Conservation (phyloP, 2,797 vertebrate species). For the Acanthopagrus latus region DNA sequence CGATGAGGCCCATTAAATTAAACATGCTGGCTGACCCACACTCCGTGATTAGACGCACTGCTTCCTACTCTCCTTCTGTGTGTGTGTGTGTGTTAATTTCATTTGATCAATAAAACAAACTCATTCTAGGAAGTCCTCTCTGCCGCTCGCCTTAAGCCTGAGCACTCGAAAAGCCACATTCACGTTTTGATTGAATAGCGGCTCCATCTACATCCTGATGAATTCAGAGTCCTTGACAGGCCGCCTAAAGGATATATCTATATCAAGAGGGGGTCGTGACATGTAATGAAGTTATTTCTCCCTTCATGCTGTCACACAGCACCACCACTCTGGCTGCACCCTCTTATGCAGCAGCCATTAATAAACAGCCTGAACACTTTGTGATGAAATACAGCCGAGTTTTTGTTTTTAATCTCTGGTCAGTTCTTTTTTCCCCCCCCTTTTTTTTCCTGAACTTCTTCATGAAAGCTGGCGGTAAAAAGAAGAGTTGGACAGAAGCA, state of each 20-base stretch:
- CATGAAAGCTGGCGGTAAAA: slow-evolving; percentile 17
- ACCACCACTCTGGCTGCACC: slow-evolving; percentile 37
- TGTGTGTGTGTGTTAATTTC: slow-evolving; percentile 64
- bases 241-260: slow-evolving; percentile 76
- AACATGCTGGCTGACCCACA: slow-evolving; percentile 69
- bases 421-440: no score
- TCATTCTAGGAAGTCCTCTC: slow-evolving; percentile 65
- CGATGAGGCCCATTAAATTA: slow-evolving; percentile 81
- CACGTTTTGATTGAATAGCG: slow-evolving; percentile 46
- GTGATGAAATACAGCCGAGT: slow-evolving; percentile 19
- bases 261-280: slow-evolving; percentile 73
- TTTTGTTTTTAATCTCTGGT: slow-evolving; percentile 24
- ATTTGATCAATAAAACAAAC: slow-evolving; percentile 83
- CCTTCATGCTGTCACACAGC: slow-evolving; percentile 55
- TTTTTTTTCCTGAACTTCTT: slow-evolving; percentile 30
- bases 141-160: slow-evolving; percentile 32
- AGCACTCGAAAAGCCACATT: slow-evolving; percentile 29
- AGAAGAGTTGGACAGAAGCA: slow-evolving; percentile 28
- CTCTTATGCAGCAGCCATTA: slow-evolving; percentile 51
- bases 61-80: slow-evolving; percentile 27
- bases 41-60: slow-evolving; percentile 67
- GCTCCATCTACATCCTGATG: slow-evolving; percentile 65
- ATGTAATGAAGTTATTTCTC: slow-evolving; percentile 79
- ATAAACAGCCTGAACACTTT: slow-evolving; percentile 51
- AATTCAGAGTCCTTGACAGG: slow-evolving; percentile 77